Conservation (phyloP, 2,113 vertebrate species). For the Perca flavescens region DNA sequence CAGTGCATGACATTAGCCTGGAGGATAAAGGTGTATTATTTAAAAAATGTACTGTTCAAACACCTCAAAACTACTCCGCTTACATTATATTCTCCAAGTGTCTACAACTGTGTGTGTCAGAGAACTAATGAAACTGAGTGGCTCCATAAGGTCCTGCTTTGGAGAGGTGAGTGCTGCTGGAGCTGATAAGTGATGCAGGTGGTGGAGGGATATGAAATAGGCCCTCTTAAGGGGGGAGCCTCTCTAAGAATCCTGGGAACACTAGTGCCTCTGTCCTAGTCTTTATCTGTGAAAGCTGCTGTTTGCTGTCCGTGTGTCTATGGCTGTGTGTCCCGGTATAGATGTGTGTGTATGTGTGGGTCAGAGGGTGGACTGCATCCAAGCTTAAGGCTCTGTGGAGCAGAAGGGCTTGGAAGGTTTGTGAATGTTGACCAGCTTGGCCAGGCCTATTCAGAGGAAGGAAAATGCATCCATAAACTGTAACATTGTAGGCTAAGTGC, state of each 20-base stretch:
- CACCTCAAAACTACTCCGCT: background rate
- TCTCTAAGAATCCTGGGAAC: constrained; percentile 51
- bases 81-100: constrained; percentile 7
- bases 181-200: constrained; percentile 71
- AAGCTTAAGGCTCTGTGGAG: constrained; percentile 45
- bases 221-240: constrained; percentile 6
- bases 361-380: constrained; percentile 48
- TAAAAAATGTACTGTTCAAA: background rate
- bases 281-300: constrained; percentile 59
- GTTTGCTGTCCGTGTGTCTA: constrained; percentile 41
- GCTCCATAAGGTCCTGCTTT: constrained; percentile 36
- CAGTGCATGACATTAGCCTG: background rate
- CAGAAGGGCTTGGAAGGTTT: constrained; percentile 36
- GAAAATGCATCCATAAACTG: constrained; percentile 41
- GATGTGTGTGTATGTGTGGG: constrained; percentile 20
- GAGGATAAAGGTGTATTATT: background rate
- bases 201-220: constrained; percentile 60
- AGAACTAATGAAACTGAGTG: constrained; percentile 36
- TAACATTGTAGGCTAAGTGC: background rate
- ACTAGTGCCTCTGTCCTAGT: constrained; percentile 52
- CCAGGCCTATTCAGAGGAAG: constrained; percentile 32
- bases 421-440: constrained; percentile 33
- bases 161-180: constrained; percentile 49
- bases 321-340: constrained; percentile 11
- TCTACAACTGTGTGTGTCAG: background rate